These are phyloP conservation scores for Lethrus apterus DNA, from an alignment of 1,140 invertebrate genomes.

Conservation along the genomic window DNA sequence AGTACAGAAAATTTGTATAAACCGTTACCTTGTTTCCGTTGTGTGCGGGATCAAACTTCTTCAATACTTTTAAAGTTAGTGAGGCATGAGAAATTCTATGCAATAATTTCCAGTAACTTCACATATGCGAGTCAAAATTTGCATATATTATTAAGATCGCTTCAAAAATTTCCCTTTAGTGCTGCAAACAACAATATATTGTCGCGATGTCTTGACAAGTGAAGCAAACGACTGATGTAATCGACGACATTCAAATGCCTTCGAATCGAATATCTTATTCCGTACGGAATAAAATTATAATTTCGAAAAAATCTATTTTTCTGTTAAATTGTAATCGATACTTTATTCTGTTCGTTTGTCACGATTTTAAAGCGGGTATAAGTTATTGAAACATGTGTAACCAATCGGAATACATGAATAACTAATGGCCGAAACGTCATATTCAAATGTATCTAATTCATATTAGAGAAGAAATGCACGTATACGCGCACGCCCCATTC, in stretches of 20 bases:
- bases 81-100: constrained; percentile 7
- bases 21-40: no score
- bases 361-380: constrained; percentile 7
- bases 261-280: neutral
- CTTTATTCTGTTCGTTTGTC: constrained; percentile 14
- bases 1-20: no score
- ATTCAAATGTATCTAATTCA: constrained; percentile 21
- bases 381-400: constrained; percentile 11
- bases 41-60: no score
- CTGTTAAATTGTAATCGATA: constrained; percentile 27
- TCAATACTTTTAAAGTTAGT: constrained; percentile 10
- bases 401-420: constrained; percentile 27
- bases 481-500: constrained; percentile 26
- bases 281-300: constrained; percentile 15
- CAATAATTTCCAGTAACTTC: constrained; percentile 6
- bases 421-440: constrained; percentile 14
- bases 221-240: constrained; percentile 9
- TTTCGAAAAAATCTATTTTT: constrained; percentile 11
- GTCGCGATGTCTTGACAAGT: constrained; percentile 9
- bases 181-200: constrained; percentile 12
- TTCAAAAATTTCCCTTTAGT: constrained; percentile 12
- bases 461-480: constrained; percentile 26
- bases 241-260: constrained; percentile 6
- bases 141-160: constrained; percentile 12
- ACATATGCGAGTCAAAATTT: constrained; percentile 6